phyloP scores from a whole-genome alignment of 2,113 vertebrate genomes.

The Cavia aperea region DNA sequence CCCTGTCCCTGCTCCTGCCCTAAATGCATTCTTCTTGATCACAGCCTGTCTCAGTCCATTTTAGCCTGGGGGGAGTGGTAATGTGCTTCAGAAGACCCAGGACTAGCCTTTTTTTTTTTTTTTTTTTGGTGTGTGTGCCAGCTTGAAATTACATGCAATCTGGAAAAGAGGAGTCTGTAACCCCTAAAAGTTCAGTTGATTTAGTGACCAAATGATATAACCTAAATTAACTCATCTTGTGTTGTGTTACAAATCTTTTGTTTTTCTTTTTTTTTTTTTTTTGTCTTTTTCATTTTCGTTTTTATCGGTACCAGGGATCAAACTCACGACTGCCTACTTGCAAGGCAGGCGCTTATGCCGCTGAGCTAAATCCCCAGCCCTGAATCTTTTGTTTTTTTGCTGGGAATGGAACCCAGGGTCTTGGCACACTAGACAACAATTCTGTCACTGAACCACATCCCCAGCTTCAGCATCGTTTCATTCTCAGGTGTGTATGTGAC shows the following conservation, averaged over 20 bases:
- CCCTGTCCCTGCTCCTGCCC: not conserved
- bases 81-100: not conserved
- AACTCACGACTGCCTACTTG: too few relatives aligned
- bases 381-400: not conserved
- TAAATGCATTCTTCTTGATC: constrained; percentile 14
- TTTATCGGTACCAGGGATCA: too few relatives aligned
- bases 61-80: not conserved
- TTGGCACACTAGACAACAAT: not conserved
- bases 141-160: not conserved
- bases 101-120: too few relatives aligned
- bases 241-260: not conserved
- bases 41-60: not conserved
- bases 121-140: too few relatives aligned
- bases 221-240: constrained; percentile 33
- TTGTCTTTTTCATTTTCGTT: not conserved
- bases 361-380: too few relatives aligned
- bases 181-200: not conserved
- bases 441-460: not conserved
- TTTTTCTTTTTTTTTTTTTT: not conserved
- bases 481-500: not conserved
- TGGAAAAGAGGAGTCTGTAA: not conserved
- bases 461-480: not conserved
- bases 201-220: not conserved
- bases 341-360: too few relatives aligned
- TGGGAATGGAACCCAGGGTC: not conserved